Conservation (phyloP, 1,140 invertebrate species). For the Lepidurus packardi region DNA sequence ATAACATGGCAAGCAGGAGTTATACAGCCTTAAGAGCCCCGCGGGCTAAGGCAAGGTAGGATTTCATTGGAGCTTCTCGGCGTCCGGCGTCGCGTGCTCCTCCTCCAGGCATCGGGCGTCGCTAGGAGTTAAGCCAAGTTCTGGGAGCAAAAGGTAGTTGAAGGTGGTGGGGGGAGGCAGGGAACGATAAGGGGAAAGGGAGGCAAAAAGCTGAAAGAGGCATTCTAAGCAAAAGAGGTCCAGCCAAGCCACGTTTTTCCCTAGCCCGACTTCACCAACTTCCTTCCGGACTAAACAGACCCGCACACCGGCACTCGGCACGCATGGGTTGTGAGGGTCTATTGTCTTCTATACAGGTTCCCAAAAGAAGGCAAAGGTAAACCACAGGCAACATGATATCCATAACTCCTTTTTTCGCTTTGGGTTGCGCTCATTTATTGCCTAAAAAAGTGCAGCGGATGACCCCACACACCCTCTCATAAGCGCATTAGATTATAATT, state of each 20-base stretch:
- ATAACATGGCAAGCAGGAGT: not conserved
- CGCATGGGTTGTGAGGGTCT: conserved; percentile 17
- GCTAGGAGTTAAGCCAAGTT: conserved; percentile 12
- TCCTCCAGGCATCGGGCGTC: conserved; percentile 16
- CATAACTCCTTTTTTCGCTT: not conserved
- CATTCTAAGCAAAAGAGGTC: conserved; percentile 8
- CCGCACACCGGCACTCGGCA: conserved; percentile 12
- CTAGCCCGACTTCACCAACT: not conserved
- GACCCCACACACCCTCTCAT: too few relatives aligned
- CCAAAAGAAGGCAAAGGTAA: conserved; percentile 8
- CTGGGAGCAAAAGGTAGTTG: not conserved
- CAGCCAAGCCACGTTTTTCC: conserved; percentile 13
- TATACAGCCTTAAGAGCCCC: not conserved
- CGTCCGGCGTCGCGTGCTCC: conserved; percentile 12
- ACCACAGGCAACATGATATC: not conserved
- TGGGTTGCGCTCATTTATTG: not conserved
- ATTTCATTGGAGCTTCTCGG: conserved; percentile 21
- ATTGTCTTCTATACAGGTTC: conserved; percentile 12
- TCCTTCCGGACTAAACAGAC: not conserved
- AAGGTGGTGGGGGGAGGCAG: not conserved
- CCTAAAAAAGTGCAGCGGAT: not conserved
- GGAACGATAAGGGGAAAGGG: not conserved
- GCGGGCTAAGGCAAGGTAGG: conserved; percentile 8
- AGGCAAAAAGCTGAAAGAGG: not conserved
- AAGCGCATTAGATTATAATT: too few relatives aligned